Evolutionary conservation across 2,888 invertebrate genomes (phyloP).

Genomic region (Lycia hirtaria): DNA sequence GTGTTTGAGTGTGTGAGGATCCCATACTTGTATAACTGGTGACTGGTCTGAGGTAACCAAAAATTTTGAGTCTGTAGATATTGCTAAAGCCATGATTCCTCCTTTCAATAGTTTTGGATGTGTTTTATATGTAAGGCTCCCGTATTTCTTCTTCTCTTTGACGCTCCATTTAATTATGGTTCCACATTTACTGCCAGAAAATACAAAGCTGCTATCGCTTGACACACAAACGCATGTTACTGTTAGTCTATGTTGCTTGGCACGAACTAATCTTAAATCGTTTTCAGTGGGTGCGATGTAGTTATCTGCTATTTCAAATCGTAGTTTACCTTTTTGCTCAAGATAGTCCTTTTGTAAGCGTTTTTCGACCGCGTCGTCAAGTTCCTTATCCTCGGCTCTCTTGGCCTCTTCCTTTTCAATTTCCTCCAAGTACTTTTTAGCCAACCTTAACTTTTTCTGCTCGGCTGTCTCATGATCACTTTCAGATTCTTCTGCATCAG

Average conservation of each 20-base stretch:
- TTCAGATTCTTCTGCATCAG: constrained; percentile 78
- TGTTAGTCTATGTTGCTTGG: constrained; percentile 91
- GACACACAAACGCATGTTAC: constrained; percentile 93
- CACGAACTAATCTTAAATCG: constrained; percentile 85
- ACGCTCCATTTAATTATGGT: constrained; percentile 94
- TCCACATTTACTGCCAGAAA: constrained; percentile 95
- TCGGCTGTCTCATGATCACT: constrained; percentile 93
- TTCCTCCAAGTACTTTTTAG: constrained; percentile 95
- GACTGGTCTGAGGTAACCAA: constrained; percentile 86
- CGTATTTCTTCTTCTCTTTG: constrained; percentile 86
- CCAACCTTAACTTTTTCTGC: constrained; percentile 95
- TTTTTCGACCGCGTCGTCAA: constrained; percentile 88
- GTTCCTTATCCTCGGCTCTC: constrained; percentile 87
- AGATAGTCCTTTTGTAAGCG: constrained; percentile 93
- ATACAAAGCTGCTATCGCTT: constrained; percentile 89
- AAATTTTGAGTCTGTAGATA: constrained; percentile 93
- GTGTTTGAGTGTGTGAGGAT: constrained; percentile 90
- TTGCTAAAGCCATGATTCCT: constrained; percentile 87
- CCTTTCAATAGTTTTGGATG: constrained; percentile 73
- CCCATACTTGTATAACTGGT: constrained; percentile 93
- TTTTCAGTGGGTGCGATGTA: constrained; percentile 60
- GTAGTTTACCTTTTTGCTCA: constrained; percentile 93
- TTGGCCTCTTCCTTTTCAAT: constrained; percentile 92
- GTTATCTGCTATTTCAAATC: constrained; percentile 89
- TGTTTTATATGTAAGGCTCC: constrained; percentile 78